Conservation (phyloP, 2,113 vertebrate species). For the Gallinago paraguaiae region DNA sequence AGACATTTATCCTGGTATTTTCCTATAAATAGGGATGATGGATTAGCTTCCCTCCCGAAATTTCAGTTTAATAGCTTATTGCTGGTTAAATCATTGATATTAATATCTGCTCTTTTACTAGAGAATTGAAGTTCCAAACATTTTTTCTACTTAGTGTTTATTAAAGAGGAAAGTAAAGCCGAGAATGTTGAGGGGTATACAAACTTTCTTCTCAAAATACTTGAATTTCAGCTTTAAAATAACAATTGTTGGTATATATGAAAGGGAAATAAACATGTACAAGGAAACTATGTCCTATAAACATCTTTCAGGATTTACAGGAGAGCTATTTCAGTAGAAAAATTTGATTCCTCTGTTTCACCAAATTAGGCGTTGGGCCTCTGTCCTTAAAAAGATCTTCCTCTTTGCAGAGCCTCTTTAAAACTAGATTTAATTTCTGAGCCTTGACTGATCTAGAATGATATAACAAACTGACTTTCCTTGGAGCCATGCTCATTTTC, state of each 20-base stretch:
- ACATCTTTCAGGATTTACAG: neutral
- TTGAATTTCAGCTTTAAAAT: neutral
- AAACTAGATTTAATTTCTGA: fast-evolving
- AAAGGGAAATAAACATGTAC: neutral
- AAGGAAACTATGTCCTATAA: neutral
- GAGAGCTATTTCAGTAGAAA: neutral
- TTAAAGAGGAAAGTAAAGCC: neutral
- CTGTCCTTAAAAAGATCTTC: neutral
- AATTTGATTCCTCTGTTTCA: neutral
- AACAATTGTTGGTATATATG: neutral
- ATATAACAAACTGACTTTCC: neutral
- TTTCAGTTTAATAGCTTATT: neutral
- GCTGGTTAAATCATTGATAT: neutral
- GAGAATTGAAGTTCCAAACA: neutral
- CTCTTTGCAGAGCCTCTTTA: neutral
- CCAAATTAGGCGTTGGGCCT: neutral
- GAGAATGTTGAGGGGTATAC: neutral
- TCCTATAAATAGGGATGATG: neutral
- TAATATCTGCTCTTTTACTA: neutral
- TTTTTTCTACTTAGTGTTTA: neutral
- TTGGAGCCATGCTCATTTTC: neutral
- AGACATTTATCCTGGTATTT: neutral
- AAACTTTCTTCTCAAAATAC: neutral
- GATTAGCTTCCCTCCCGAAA: neutral
- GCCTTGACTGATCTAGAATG: neutral